Conservation (phyloP, 2,888 invertebrate genomes). For the Athalia rosae region DNA sequence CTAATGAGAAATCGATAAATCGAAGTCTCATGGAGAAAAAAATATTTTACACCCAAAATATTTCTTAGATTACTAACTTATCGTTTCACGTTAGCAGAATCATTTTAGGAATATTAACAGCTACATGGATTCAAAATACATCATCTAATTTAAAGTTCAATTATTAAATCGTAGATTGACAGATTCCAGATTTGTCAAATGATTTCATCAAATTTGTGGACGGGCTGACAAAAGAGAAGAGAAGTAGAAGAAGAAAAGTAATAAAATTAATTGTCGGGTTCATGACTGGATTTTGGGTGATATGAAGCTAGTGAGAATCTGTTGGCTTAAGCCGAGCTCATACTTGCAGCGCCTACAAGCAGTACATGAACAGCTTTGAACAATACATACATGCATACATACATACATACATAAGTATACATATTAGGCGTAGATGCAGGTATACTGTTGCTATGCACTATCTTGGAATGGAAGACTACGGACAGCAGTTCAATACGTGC, state of each 20-base stretch:
- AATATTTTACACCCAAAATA: constrained; percentile 25
- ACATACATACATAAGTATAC: background rate
- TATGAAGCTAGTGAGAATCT: too few species aligned
- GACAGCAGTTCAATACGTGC: constrained; percentile 25
- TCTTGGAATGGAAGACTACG: constrained; percentile 41
- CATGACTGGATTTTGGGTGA: too few species aligned
- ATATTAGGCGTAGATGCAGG: constrained; percentile 17
- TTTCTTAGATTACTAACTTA: constrained; percentile 7
- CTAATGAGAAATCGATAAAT: constrained; percentile 6
- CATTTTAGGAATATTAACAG: constrained; percentile 1
- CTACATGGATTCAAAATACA: constrained; percentile 9
- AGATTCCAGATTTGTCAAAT: too few species aligned
- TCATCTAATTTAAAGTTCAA: too few species aligned
- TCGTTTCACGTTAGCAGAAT: constrained; percentile 4
- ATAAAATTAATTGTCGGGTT: too few species aligned
- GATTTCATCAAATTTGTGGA: too few species aligned
- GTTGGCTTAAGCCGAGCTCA: too few species aligned
- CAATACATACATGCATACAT: constrained; percentile 16
- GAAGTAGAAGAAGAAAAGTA: too few species aligned
- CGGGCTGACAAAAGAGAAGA: too few species aligned
- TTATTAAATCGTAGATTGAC: too few species aligned
- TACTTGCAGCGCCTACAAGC: too few species aligned
- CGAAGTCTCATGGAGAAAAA: constrained; percentile 16
- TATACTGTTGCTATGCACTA: constrained; percentile 25
- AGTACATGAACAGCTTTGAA: background rate